Evolutionary conservation across 2,797 vertebrate genomes (phyloP).

Genomic region (Petrocephalus sullivani): DNA sequence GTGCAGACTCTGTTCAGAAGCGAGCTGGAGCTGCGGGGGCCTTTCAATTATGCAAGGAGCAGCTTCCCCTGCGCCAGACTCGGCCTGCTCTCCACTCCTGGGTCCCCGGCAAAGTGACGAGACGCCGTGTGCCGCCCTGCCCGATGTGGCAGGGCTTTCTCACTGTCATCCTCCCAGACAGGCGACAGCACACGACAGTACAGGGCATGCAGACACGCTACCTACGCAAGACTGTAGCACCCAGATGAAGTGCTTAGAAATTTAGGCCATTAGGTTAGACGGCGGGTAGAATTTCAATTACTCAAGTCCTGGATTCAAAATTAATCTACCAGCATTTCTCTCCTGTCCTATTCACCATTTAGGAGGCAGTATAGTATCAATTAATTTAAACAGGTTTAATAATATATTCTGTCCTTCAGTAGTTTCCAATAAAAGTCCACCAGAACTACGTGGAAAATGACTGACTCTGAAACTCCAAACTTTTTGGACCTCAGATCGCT

Average conservation of each 20-base stretch:
- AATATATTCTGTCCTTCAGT: not conserved
- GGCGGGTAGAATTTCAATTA: not conserved
- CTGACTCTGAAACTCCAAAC: not conserved
- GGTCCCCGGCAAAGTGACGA: not conserved
- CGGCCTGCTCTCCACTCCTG: not conserved
- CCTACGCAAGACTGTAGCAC: not conserved
- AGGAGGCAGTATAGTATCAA: not conserved
- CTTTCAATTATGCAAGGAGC: slow-evolving; percentile 53
- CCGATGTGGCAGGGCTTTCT: not conserved
- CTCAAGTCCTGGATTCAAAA: not conserved
- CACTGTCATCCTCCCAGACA: not conserved
- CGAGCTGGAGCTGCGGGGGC: slow-evolving; percentile 30
- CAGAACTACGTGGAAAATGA: not conserved
- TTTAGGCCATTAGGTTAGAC: not conserved
- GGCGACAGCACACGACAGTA: not conserved
- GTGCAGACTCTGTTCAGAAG: slow-evolving; percentile 39
- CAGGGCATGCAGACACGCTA: not conserved
- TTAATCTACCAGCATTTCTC: not conserved
- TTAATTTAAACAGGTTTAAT: slow-evolving; percentile 2
- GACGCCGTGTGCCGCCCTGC: not conserved
- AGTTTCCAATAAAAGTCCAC: not conserved
- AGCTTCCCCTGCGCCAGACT: slow-evolving; percentile 21
- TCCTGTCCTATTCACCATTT: not conserved
- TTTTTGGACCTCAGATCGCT: not conserved
- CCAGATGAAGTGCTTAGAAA: slow-evolving; percentile 4